A percentile compares a stretch with the other conserved stretches of the same genome.
Conservation (phyloP, 2,113 vertebrate species). For the Mustela nigripes region DNA sequence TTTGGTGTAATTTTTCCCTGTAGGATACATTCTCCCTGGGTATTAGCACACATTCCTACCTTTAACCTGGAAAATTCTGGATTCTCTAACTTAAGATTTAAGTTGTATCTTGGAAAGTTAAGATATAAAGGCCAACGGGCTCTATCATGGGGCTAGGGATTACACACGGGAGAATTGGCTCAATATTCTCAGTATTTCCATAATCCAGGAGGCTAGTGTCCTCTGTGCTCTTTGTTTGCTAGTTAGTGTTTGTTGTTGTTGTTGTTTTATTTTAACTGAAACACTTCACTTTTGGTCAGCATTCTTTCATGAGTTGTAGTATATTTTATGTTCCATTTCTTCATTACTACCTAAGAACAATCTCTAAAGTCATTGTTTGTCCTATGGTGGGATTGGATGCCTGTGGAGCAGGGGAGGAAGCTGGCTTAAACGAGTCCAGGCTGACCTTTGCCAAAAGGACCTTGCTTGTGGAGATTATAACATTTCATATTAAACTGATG, state of each 20-base stretch:
- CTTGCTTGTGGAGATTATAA: background rate
- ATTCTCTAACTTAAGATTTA: background rate
- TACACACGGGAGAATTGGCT: accelerated
- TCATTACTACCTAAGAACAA: background rate
- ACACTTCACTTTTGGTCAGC: background rate
- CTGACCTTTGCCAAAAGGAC: background rate
- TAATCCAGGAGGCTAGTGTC: accelerated
- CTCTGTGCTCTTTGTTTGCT: background rate
- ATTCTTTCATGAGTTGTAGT: background rate
- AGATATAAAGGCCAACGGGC: accelerated
- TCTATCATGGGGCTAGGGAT: accelerated
- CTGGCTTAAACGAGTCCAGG: background rate
- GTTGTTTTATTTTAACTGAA: no score
- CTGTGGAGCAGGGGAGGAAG: background rate
- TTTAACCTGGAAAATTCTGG: background rate
- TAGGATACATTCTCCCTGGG: background rate
- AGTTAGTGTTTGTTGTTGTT: background rate
- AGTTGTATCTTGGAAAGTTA: background rate
- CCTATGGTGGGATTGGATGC: background rate
- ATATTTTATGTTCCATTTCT: background rate
- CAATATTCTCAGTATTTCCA: accelerated
- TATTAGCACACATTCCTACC: background rate
- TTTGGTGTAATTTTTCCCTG: background rate
- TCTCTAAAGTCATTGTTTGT: background rate
- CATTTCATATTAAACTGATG: background rate